These are phyloP conservation scores for Standfussiana lucernea DNA, from an alignment of 2,888 invertebrate species.

Conservation along the genomic window DNA sequence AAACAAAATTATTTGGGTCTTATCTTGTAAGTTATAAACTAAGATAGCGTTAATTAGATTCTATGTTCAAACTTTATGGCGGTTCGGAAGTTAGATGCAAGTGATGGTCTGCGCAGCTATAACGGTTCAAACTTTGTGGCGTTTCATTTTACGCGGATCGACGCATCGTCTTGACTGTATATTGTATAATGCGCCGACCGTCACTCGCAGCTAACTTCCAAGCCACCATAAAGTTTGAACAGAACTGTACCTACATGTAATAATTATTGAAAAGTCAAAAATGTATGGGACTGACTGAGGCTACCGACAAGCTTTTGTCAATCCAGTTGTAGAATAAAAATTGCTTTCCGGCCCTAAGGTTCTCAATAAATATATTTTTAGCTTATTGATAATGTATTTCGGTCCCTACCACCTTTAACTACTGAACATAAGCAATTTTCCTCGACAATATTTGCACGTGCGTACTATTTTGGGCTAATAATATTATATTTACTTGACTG, in stretches of 20 bases:
- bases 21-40: background rate
- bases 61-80: no score
- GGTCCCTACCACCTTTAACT: background rate
- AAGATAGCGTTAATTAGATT: background rate
- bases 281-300: no score
- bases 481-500: conserved; percentile 15
- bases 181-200: no score
- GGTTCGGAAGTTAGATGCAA: no score
- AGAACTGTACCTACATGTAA: no score
- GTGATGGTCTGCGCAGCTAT: no score
- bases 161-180: no score
- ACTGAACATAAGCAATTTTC: background rate
- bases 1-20: background rate
- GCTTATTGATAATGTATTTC: background rate
- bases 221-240: no score
- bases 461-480: conserved; percentile 27
- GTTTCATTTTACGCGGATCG: no score
- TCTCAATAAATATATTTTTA: background rate
- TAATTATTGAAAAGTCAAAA: no score
- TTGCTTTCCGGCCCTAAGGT: background rate
- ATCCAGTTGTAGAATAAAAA: background rate
- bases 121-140: no score
- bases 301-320: background rate
- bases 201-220: no score
- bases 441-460: conserved; percentile 14